These are phyloP conservation scores for Cataglyphis altisquamis DNA, from an alignment of 2,888 invertebrate genomes.

Conservation along the genomic window DNA sequence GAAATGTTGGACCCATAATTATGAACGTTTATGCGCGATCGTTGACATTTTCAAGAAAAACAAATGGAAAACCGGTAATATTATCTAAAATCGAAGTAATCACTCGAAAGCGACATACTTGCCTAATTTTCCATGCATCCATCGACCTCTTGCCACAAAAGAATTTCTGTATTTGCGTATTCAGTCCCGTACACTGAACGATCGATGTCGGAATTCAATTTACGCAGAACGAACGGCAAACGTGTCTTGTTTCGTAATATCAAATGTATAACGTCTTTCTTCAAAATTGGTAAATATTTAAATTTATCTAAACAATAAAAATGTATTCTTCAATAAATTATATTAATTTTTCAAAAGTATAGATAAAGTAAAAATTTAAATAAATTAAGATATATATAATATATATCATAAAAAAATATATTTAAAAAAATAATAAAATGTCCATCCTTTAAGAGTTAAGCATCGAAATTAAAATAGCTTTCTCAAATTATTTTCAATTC, in stretches of 20 bases:
- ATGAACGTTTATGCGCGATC: slow-evolving; percentile 16
- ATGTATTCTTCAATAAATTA: neutral
- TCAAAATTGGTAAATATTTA: neutral
- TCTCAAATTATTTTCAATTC: neutral
- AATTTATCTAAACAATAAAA: neutral
- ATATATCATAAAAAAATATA: neutral
- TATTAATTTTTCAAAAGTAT: neutral
- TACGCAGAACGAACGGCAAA: slow-evolving; percentile 28
- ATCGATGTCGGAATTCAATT: slow-evolving; percentile 31
- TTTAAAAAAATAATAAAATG: neutral
- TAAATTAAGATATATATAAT: neutral
- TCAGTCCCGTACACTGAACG: slow-evolving; percentile 6
- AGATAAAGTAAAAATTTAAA: neutral
- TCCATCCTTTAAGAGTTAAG: neutral
- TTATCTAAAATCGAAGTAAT: slow-evolving; percentile 39
- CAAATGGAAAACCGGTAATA: slow-evolving; percentile 49
- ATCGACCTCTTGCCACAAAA: slow-evolving; percentile 25
- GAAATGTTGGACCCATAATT: neutral
- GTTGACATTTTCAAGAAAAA: slow-evolving; percentile 17
- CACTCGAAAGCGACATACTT: slow-evolving; percentile 81
- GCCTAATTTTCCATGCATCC: slow-evolving; percentile 74
- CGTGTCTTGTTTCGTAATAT: neutral
- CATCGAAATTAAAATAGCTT: neutral
- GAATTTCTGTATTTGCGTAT: slow-evolving; percentile 57
- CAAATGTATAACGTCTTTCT: neutral